phyloP scores from a whole-genome alignment of 2,888 invertebrate species.

The Hartigia nigra region DNA sequence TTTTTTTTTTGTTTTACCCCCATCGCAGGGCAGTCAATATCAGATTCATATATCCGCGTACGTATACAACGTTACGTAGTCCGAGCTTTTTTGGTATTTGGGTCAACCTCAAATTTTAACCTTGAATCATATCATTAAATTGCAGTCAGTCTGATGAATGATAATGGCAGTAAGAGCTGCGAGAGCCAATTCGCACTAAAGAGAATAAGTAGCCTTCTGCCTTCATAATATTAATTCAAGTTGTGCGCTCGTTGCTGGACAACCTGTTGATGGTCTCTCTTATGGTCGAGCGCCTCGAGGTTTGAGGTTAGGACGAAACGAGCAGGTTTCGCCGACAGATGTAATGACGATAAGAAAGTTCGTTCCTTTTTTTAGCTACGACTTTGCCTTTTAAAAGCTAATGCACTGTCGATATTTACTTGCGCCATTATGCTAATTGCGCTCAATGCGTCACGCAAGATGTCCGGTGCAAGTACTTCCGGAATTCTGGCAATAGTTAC shows the following conservation, averaged over 20 bases:
- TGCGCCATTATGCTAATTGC: neutral
- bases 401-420: neutral
- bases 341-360: neutral
- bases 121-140: neutral
- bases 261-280: conserved; percentile 48
- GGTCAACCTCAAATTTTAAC: neutral
- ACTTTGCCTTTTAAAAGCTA: neutral
- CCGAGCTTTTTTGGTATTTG: neutral
- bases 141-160: neutral
- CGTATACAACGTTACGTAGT: neutral
- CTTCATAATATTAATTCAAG: neutral
- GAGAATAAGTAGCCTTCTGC: neutral
- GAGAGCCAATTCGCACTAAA: neutral
- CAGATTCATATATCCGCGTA: neutral
- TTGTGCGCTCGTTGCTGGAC: conserved; percentile 25
- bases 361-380: neutral
- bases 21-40: neutral
- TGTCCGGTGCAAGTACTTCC: neutral
- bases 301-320: neutral
- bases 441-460: neutral
- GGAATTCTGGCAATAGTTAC: neutral
- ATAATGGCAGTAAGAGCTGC: neutral
- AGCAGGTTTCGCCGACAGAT: neutral
- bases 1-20: neutral
- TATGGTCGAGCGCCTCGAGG: conserved; percentile 9